phyloP scores from a whole-genome alignment of 2,113 vertebrate species.

The Eudyptes chrysolophus region DNA sequence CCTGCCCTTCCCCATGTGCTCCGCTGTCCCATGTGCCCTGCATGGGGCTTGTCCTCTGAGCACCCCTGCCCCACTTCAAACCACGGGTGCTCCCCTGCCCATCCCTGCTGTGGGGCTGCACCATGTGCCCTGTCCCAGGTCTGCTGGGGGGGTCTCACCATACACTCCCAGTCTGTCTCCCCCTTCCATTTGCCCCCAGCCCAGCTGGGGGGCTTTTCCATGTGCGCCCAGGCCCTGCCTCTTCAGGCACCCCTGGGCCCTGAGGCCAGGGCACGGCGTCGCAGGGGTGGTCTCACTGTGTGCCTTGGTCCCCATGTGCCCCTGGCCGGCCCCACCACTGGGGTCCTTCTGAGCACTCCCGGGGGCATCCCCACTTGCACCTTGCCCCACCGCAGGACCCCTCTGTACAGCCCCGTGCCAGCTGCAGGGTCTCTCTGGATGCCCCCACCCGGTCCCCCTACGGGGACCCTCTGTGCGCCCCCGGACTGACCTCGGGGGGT shows the following conservation, averaged over 20 bases:
- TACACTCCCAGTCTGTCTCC: too few relatives aligned
- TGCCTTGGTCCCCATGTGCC: fast-evolving
- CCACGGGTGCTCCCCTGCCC: neutral
- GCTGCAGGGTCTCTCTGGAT: too few relatives aligned
- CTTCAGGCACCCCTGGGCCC: neutral
- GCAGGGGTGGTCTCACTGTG: fast-evolving
- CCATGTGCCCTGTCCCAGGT: neutral
- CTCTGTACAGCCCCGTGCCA: neutral
- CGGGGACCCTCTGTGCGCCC: fast-evolving
- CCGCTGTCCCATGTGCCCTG: neutral
- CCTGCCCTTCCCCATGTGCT: neutral
- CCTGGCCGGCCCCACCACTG: neutral
- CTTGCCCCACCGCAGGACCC: too few relatives aligned
- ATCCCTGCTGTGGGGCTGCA: neutral
- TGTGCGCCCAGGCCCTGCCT: too few relatives aligned
- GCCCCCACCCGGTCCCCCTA: too few relatives aligned
- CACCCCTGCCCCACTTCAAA: neutral
- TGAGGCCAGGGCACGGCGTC: neutral
- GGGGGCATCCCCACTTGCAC: fast-evolving
- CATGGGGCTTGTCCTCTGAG: fast-evolving
- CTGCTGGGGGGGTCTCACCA: neutral
- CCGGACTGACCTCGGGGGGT: fast-evolving
- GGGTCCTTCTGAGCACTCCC: neutral
- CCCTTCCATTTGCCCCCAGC: neutral
- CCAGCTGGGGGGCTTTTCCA: neutral